Evolutionary conservation across 2,888 invertebrate genomes (phyloP).

Genomic region (Meliscaeva auricollis): DNA sequence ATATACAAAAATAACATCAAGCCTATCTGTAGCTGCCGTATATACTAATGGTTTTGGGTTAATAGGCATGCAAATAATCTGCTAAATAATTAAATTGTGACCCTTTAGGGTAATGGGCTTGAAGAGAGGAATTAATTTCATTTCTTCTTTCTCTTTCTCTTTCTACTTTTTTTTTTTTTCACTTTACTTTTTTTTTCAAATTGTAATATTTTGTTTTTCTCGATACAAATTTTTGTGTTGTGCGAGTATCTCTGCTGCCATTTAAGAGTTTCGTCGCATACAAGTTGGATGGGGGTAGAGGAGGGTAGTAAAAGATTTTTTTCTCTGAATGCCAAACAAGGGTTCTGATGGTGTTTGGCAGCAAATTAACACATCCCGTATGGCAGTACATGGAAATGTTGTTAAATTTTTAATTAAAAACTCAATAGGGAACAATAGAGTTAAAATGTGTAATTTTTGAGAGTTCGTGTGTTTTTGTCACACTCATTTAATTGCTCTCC

Average conservation of each 20-base stretch:
- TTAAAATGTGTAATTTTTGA: conserved; percentile 47
- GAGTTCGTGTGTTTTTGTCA: conserved; percentile 50
- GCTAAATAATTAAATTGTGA: conserved; percentile 75
- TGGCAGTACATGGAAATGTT: conserved; percentile 57
- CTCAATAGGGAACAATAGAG: conserved; percentile 48
- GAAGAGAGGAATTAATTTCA: conserved; percentile 55
- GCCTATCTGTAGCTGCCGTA: neutral
- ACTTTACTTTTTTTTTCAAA: conserved; percentile 11
- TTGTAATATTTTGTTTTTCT: neutral
- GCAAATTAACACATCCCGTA: conserved; percentile 63
- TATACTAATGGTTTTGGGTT: conserved; percentile 68
- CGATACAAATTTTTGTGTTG: neutral
- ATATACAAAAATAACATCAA: conserved; percentile 20
- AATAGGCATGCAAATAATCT: conserved; percentile 74
- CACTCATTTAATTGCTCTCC: conserved; percentile 36
- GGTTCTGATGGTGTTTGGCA: conserved; percentile 38
- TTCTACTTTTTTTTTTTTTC: conserved; percentile 22
- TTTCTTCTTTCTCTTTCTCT: conserved; percentile 3
- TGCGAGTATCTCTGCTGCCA: neutral
- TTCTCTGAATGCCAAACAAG: neutral
- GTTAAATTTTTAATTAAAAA: conserved; percentile 70
- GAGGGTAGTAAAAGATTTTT: neutral
- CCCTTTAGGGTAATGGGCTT: conserved; percentile 69
- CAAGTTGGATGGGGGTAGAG: neutral
- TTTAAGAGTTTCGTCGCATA: neutral